phyloP scores from a whole-genome alignment of 2,888 invertebrate genomes.

The Drosophila rellima region DNA sequence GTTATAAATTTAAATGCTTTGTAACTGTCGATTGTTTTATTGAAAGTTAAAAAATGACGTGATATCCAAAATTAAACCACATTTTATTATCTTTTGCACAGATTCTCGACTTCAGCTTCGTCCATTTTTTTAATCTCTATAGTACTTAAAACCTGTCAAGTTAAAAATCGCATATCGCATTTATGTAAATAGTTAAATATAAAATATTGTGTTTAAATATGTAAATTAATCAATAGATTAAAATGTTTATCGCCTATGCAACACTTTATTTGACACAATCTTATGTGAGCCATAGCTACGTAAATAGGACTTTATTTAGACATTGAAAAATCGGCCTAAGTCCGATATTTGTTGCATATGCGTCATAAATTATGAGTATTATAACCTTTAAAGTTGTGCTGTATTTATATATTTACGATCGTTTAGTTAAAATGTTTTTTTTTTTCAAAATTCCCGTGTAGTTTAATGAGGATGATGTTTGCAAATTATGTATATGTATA shows the following conservation, averaged over 20 bases:
- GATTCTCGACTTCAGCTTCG: too few relatives aligned
- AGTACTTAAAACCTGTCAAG: too few relatives aligned
- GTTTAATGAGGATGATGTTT: conserved; percentile 53
- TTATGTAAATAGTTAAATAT: too few relatives aligned
- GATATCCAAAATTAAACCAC: neutral
- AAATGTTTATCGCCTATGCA: neutral
- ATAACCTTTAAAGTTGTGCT: conserved; percentile 41
- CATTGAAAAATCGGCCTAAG: neutral
- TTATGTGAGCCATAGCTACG: neutral
- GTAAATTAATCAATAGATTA: neutral
- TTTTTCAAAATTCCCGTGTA: conserved; percentile 41
- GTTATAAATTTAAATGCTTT: neutral
- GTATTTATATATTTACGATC: conserved; percentile 45
- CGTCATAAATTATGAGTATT: conserved; percentile 7
- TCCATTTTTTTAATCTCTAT: too few relatives aligned
- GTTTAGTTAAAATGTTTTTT: conserved; percentile 36
- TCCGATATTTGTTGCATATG: neutral
- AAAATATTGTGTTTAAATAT: neutral
- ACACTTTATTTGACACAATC: neutral
- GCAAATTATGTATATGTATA: conserved; percentile 41
- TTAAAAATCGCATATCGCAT: too few relatives aligned
- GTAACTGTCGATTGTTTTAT: neutral
- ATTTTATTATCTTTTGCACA: neutral
- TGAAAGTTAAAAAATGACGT: neutral
- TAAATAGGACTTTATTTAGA: neutral